These are phyloP conservation scores for Prionailurus viverrinus DNA, from an alignment of 2,113 vertebrate genomes.

Conservation along the genomic window DNA sequence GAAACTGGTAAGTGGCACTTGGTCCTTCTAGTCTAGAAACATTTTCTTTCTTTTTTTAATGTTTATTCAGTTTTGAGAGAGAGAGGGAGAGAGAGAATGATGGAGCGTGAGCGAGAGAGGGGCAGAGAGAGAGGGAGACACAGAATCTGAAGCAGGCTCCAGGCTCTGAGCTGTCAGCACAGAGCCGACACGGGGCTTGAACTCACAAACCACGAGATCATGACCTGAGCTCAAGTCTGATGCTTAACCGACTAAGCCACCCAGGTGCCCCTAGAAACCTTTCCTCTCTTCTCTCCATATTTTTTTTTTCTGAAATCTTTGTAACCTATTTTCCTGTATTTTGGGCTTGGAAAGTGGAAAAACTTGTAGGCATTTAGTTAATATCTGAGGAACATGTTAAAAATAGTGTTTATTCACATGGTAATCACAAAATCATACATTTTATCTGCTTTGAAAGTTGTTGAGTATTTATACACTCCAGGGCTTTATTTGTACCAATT, in stretches of 20 bases:
- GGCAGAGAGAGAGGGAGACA: too few relatives aligned
- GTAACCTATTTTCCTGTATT: neutral
- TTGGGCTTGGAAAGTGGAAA: constrained; percentile 28
- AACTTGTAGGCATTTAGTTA: neutral
- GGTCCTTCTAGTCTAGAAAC: neutral
- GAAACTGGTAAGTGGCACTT: neutral
- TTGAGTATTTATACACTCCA: neutral
- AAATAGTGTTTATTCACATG: neutral
- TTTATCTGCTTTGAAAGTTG: constrained; percentile 44
- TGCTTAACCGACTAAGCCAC: too few relatives aligned
- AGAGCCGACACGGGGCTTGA: too few relatives aligned
- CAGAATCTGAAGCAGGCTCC: too few relatives aligned
- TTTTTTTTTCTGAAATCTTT: neutral
- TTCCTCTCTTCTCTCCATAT: neutral
- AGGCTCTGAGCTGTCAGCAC: too few relatives aligned
- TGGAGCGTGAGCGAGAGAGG: too few relatives aligned
- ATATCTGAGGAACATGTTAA: constrained; percentile 29
- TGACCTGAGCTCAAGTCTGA: too few relatives aligned
- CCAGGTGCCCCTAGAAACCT: neutral
- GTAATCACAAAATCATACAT: constrained; percentile 18
- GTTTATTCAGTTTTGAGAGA: too few relatives aligned
- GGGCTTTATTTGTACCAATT: neutral
- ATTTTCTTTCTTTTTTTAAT: neutral
- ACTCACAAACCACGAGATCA: too few relatives aligned
- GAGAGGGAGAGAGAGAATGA: too few relatives aligned